Conservation (phyloP, 2,113 vertebrate species). For the Addax nasomaculatus region DNA sequence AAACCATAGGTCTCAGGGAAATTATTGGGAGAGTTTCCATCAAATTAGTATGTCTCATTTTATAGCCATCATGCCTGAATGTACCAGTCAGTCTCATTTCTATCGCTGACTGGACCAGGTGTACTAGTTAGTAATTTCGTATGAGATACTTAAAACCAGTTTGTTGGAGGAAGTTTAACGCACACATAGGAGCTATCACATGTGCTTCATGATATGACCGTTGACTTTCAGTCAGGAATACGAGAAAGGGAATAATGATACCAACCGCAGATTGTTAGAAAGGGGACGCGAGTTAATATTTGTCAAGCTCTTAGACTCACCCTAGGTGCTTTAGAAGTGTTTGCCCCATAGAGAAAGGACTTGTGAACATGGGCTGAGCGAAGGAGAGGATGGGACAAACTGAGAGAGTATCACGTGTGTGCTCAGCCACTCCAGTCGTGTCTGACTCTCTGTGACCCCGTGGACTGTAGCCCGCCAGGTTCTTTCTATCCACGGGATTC, state of each 20-base stretch:
- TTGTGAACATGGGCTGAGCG: background rate
- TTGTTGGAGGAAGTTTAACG: conserved; percentile 50
- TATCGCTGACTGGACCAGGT: background rate
- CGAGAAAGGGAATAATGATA: background rate
- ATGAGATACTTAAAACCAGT: conserved; percentile 35
- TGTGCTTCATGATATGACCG: background rate
- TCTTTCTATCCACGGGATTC: background rate
- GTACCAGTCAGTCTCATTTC: conserved; percentile 60
- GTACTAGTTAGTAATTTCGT: conserved; percentile 46
- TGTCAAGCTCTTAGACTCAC: background rate
- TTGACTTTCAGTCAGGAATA: conserved; percentile 6
- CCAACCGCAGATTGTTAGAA: background rate
- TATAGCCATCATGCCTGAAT: conserved; percentile 39
- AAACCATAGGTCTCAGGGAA: conserved; percentile 55
- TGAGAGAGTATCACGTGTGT: background rate
- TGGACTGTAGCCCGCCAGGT: background rate
- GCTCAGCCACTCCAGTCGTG: background rate
- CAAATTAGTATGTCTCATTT: conserved; percentile 56
- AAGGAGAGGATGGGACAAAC: background rate
- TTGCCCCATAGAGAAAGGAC: background rate
- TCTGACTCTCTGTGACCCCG: fast-evolving
- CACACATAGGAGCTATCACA: fast-evolving
- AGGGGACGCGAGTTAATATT: background rate
- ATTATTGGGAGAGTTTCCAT: conserved; percentile 55
- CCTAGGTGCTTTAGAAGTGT: background rate